Evolutionary conservation across 2,113 vertebrate species (phyloP), one percentile per base, ranked within the genome.

Genomic region (Pachyramphus minor): DNA sequence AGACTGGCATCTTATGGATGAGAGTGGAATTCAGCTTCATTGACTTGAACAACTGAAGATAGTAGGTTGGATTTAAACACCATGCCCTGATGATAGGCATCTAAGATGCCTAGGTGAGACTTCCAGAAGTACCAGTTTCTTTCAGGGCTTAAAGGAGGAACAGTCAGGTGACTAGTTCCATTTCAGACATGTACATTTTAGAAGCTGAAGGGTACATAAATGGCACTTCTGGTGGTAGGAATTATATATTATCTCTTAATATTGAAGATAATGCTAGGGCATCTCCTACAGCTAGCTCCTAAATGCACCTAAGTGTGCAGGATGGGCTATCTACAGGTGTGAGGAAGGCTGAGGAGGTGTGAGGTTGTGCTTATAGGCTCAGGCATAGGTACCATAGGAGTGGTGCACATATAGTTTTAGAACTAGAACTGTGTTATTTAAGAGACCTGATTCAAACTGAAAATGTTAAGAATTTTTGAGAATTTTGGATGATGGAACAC

Each of bases 321-420:
- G 25, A 37, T 58, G 66, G 17, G 60, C 41, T 84, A 8, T 20
- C 19, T 86, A 22, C 15, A 62, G 64, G 5, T 9, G n/a, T 62
- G 59, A 16, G 30, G 39, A 67, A 87, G 39, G 64, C 55, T 74
- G 55, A 77, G 81, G 64, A 62, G 25, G n/a, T 33, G n/a, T 58
- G 33, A 59, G 31, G 37, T 45, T 74, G 31, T 77, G 20, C 31
- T 3, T n/a, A 17, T 24, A 64, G 13, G 31, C 23, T 92, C 9
- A 55, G 52, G 42, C 42, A 27, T 63, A 63, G 60, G 39, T 42
- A 63, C 39, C 39, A 9, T 56, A 14, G 31, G 31, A 30, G 25
- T 39, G 19, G 41, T 74, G 11, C 41, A 49, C 2, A 2, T 24
- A 28, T 0, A 74, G 37, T 77, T 3, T 0, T 27, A 69, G 59